Evolutionary conservation across 2,888 invertebrate genomes (phyloP), one percentile per base, ranked within the genome.

Genomic region (Apoderus coryli): DNA sequence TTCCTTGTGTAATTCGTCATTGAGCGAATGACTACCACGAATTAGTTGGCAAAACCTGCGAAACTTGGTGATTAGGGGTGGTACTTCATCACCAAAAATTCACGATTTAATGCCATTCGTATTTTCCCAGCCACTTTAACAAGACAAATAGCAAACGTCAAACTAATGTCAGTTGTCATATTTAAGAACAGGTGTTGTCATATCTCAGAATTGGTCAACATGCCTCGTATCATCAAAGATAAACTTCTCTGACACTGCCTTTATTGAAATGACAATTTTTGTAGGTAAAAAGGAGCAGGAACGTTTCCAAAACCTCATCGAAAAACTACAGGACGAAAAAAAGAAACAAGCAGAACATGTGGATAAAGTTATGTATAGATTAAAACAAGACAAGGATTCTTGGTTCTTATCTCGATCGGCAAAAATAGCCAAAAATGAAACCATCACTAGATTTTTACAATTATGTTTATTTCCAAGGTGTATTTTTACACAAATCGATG

Each of bases 381-480:
- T 74, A 44, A 66, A 67, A 43, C 74, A 81, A 59, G 85, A 85
- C 53, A 86, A 86, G 52, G 76, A 71, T 49, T 67, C 70, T 25
- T 89, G 89, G 89, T 89, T 90, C 61, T 68, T 84, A 19, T 76
- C 81, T 23, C 71, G 84, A 46, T 76, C 80, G 25, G 77, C 75
- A 27, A 89, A 86, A 57, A 78, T 82, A 2, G 88, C 90, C 30
- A 92, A 90, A 62, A 92, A 89, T 59, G 93, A 93, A 61, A 90
- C 90, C 2, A 90, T 95, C 33, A 93, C 93, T 14, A 82, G 92
- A 46, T 90, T 96, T 56, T 67, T 96, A 50, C 95, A 96, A 61
- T 65, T 90, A 34, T 98, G 98, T 59, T 65, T 98, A 41, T 93
- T 98, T 60, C 96, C 98, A 13, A 74, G 98, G 46, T 92, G 92